A percentile compares a stretch with the other conserved stretches of the same genome.
Conservation (phyloP, 1,140 invertebrate species). For the Orussus abietinus region DNA sequence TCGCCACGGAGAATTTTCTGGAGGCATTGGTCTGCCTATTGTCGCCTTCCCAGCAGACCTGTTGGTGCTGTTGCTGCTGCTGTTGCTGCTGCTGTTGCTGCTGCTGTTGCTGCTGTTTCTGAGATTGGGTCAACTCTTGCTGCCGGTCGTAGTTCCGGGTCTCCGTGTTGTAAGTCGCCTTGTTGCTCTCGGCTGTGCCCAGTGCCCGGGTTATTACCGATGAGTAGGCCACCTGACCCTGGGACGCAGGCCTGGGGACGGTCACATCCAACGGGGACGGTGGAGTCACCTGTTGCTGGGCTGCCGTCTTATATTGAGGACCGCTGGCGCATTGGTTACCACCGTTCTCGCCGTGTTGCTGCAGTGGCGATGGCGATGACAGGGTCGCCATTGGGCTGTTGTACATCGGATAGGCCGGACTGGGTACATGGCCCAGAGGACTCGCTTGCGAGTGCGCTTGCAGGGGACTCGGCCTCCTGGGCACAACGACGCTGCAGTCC, state of each 20-base stretch:
- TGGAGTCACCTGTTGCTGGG: conserved; percentile 59
- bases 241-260: conserved; percentile 60
- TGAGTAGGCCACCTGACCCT: conserved; percentile 65
- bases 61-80: conserved; percentile 21
- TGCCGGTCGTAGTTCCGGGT: conserved; percentile 59
- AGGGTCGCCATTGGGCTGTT: conserved; percentile 72
- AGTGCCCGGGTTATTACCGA: conserved; percentile 69
- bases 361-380: conserved; percentile 61
- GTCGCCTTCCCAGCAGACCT: conserved; percentile 42
- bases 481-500: conserved; percentile 62
- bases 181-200: conserved; percentile 58
- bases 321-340: conserved; percentile 38
- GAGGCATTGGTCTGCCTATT: conserved; percentile 27
- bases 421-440: conserved; percentile 64
- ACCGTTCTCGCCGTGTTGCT: conserved; percentile 56
- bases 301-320: conserved; percentile 48
- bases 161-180: conserved; percentile 55
- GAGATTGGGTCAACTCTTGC: conserved; percentile 40
- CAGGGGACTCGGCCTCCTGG: conserved; percentile 64
- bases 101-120: conserved; percentile 37
- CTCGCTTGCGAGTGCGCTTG: conserved; percentile 65
- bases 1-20: conserved; percentile 32
- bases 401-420: conserved; percentile 73
- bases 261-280: conserved; percentile 67
- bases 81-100: conserved; percentile 22